Evolutionary conservation across 2,113 vertebrate genomes (phyloP), one percentile per base, ranked within the genome.

Genomic region (Anseranas semipalmata): DNA sequence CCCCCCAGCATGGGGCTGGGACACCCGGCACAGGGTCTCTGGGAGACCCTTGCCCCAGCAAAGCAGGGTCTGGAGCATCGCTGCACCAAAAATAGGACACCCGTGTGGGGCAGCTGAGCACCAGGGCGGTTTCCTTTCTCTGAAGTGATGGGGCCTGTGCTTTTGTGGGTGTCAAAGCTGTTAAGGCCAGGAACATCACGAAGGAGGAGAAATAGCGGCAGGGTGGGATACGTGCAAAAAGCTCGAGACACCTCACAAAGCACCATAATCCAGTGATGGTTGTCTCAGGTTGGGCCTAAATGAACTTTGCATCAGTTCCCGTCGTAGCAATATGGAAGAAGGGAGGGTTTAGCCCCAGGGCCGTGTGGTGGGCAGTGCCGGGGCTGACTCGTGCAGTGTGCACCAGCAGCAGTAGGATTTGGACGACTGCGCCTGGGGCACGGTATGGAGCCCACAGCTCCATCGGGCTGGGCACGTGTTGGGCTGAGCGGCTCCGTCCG

Each of bases 381-480:
- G 75, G 63, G 37, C 28, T 14, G 32, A 27, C 35, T 18, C 0
- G 6, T 53, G 53, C 53, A 43, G 25, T 4, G 2, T 4, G 30
- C 11, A 9, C 35, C 56, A 18, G 56, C 14, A 1, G 37, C 56
- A 37, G 39, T 48, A 45, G 39, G 20, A 18, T 53, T 45, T 7
- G 33, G 46, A 33, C 9, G 27, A 37, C 32, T 10, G 21, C n/a
- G 12, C 39, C 17, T 3, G 24, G 37, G 74, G 41, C 56, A 63
- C 39, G 17, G 7, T 0, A 6, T 2, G 2, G 17, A 45, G 37
- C 33, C 39, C 16, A 11, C 2, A 48, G 39, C 35, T 17, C 37
- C 11, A 0, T 37, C 15, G 46, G 33, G 55, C n/a, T 62, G 55
- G 62, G 28, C 5, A 2, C 2, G 35, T 3, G 37, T 12, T 5